Evolutionary conservation across 2,888 invertebrate species (phyloP).

Genomic region (Hybos culiciformis): DNA sequence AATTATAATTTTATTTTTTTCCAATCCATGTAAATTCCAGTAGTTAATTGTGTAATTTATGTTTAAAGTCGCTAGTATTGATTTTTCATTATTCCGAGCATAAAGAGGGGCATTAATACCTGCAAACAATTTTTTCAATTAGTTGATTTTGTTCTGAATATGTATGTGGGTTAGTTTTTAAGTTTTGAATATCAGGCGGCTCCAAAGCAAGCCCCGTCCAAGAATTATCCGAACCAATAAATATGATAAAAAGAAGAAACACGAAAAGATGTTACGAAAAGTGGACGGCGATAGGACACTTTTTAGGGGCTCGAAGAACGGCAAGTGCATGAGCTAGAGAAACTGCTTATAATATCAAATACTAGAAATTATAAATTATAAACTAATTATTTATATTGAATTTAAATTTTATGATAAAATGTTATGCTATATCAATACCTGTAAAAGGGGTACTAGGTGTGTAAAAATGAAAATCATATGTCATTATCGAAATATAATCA

Average conservation of each 20-base stretch:
- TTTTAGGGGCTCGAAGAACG: too few species aligned
- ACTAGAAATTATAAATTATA: not conserved
- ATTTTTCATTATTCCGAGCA: constrained; percentile 43
- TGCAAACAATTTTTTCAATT: constrained; percentile 10
- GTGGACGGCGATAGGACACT: too few species aligned
- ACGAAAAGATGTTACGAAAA: too few species aligned
- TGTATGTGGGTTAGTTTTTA: too few species aligned
- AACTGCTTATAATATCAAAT: not conserved
- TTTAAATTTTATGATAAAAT: not conserved
- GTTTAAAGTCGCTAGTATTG: constrained; percentile 57
- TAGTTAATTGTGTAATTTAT: constrained; percentile 68
- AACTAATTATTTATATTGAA: not conserved
- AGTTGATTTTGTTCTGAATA: not conserved
- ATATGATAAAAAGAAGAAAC: too few species aligned
- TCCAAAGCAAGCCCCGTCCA: too few species aligned
- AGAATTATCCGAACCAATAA: too few species aligned
- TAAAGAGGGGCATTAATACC: constrained; percentile 73
- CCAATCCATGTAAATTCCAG: constrained; percentile 64
- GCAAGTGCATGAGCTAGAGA: not conserved
- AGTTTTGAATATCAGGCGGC: too few species aligned
- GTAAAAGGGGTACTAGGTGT: constrained; percentile 65
- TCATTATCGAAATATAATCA: constrained; percentile 82
- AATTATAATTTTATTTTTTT: constrained; percentile 60
- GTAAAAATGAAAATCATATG: constrained; percentile 79
- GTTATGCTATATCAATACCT: constrained; percentile 25